A percentile compares a stretch with the other conserved stretches of the same genome.
phyloP scores from a whole-genome alignment of 2,888 invertebrate genomes.

The Uropetala carovei region DNA sequence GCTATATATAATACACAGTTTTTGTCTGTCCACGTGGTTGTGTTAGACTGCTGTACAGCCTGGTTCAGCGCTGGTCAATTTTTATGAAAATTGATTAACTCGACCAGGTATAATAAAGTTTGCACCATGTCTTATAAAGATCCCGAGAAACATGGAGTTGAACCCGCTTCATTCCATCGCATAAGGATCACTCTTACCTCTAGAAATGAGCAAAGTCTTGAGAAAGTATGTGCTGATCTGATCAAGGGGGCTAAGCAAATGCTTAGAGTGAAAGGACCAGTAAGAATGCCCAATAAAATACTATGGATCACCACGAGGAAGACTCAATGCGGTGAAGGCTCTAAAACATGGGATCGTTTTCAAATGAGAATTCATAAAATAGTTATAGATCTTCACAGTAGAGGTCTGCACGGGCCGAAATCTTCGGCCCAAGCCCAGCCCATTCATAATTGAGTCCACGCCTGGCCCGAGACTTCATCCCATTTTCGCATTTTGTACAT shows the following conservation, averaged over 20 bases:
- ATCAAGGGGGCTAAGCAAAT: constrained; percentile 97
- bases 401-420: too few relatives aligned
- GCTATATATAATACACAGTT: too few relatives aligned
- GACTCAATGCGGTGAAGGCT: constrained; percentile 99
- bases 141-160: constrained; percentile 91
- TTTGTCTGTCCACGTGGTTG: constrained; percentile 25
- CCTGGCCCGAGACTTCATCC: too few relatives aligned
- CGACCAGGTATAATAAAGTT: neutral
- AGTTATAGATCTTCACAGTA: constrained; percentile 98
- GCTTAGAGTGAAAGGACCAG: constrained; percentile 97
- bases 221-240: constrained; percentile 98
- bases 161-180: constrained; percentile 93
- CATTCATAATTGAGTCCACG: too few relatives aligned
- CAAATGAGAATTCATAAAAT: constrained; percentile 99
- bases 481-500: too few relatives aligned
- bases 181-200: constrained; percentile 99
- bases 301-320: constrained; percentile 99
- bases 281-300: constrained; percentile 98
- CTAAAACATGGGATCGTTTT: constrained; percentile 99
- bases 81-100: constrained; percentile 52
- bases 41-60: neutral
- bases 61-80: constrained; percentile 63
- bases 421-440: too few relatives aligned
- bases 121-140: constrained; percentile 76
- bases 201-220: constrained; percentile 96